Evolutionary conservation across 2,797 vertebrate species (phyloP), one percentile per base, ranked within the genome.

Genomic region (Danio choprae): DNA sequence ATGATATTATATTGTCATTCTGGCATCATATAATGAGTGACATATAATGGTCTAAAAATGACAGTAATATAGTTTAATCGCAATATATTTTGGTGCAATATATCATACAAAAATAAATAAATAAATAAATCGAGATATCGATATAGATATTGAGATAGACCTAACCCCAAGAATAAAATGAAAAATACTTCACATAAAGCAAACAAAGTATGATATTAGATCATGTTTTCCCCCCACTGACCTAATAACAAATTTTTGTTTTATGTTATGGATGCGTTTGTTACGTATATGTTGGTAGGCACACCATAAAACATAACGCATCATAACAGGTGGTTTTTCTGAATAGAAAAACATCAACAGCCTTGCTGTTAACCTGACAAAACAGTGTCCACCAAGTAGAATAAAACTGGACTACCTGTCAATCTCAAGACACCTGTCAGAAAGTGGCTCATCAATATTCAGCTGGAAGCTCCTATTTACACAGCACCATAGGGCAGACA

Each of bases 401-500:
- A 86, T 80, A 65, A 72, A 84, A 86, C 77, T 78, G 59, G 81
- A 86, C 86, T 81, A 74, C 67, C 86, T 86, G 83, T 84, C 86
- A 82, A 81, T 79, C 20, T 46, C 83, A 43, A 76, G 43, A 48
- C 58, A 86, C 71, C 83, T 81, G 78, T 83, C 85, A 84, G 77
- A 83, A 82, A 63, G 74, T 63, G 60, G 41, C 46, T 76, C 13
- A 81, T 90, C 70, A 89, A 90, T 90, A 89, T 88, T 86, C 70
- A 90, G 72, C 18, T 53, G 38, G 51, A 74, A 74, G 70, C 63
- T 84, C 15, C 74, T 86, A 81, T 89, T 90, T 80, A 84, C 84
- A 73, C 71, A 73, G 80, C 58, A 73, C 73, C 20, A 74, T 43
- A 81, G 68, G 8, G 51, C 60, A 63, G 51, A 36, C 53, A 41